Evolutionary conservation across 2,888 invertebrate genomes (phyloP), one percentile per base, ranked within the genome.

Genomic region (Aplocera efformata): DNA sequence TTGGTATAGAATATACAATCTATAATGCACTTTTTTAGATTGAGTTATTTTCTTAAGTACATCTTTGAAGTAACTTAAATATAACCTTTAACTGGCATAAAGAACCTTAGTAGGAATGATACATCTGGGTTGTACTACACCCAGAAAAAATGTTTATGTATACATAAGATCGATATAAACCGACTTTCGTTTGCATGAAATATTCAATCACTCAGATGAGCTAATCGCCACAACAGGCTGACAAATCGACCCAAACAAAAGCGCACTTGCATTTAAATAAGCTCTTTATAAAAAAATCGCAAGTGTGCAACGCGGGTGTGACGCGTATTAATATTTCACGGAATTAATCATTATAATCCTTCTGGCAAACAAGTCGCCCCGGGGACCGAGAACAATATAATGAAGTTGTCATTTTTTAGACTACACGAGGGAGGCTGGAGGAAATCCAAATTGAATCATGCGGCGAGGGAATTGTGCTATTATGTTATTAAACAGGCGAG

Each of bases 401-500:
- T 88, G 88, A 88, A 88, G 86, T 88, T 88, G 88, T 88, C 86
- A 88, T 88, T 88, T 88, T 88, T 88, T 88, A 85, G 86, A 63
- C 80, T 68, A 72, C 79, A 74, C 78, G 66, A 67, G 84, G 86
- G 85, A 85, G 80, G 84, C 82, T 84, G 85, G 79, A 86, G 86
- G 83, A 91, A 91, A 90, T 90, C 90, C 88, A 91, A 91, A 91
- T 91, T 91, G 91, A 91, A 91, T 91, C 89, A 89, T 89, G 89
- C 85, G 89, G 88, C 90, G 88, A 86, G 90, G 89, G 89, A 90
- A 91, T 90, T 91, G 90, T 90, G 90, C 90, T 89, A 90, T 91
- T 91, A 90, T 91, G 90, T 90, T 89, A 90, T 91, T 90, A 90
- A 90, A 89, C 84, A 88, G 84, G 70, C 79, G 77, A 85, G 89